Percentiles rank a stretch among this genome's conserved stretches.
phyloP scores from a whole-genome alignment of 2,797 vertebrate genomes.

The Sebastes iracundus region DNA sequence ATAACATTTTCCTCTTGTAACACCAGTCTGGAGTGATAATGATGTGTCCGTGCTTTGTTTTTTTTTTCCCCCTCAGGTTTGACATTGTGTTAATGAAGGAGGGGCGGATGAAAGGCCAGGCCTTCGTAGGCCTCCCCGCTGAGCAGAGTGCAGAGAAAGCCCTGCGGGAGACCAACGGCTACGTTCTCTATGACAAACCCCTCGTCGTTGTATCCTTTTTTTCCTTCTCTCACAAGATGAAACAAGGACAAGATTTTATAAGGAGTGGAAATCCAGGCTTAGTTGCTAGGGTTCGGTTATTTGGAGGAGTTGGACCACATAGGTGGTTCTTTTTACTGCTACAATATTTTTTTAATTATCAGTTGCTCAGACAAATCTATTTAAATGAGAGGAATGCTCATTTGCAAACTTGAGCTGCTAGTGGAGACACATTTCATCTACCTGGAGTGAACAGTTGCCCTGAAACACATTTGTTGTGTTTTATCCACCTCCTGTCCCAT shows the following conservation, averaged over 20 bases:
- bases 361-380: neutral
- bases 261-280: neutral
- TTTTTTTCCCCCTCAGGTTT: conserved; percentile 85
- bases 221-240: neutral
- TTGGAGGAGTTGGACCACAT: neutral
- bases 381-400: neutral
- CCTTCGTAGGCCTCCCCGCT: conserved; percentile 95
- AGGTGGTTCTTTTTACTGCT: neutral
- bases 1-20: neutral
- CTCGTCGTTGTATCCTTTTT: conserved; percentile 97
- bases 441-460: neutral
- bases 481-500: neutral
- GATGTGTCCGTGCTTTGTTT: conserved; percentile 27
- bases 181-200: conserved; percentile 92
- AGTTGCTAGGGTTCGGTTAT: neutral
- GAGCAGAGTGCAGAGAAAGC: conserved; percentile 93
- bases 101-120: conserved; percentile 98
- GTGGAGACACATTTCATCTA: neutral
- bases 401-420: neutral
- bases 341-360: neutral
- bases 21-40: conserved; percentile 21
- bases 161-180: conserved; percentile 94
- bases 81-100: conserved; percentile 98
- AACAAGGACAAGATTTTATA: neutral
- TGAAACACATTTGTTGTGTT: neutral